phyloP scores from a whole-genome alignment of 2,797 vertebrate genomes.

The Delichon dasypus region DNA sequence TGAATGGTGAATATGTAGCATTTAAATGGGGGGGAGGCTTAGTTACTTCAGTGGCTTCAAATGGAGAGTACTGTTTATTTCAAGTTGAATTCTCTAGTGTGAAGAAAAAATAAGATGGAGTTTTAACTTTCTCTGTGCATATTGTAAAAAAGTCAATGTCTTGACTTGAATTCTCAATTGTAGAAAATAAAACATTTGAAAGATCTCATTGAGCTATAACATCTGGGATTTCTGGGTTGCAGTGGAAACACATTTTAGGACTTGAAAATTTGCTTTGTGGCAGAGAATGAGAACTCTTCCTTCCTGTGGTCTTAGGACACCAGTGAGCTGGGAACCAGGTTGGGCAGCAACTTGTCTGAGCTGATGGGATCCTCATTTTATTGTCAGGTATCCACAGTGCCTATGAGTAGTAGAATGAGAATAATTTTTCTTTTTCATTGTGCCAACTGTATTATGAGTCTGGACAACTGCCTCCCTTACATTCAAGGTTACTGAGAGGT shows the following conservation, averaged over 20 bases:
- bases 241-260: background rate
- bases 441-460: background rate
- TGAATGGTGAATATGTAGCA: background rate
- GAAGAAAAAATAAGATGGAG: background rate
- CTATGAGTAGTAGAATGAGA: background rate
- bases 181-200: background rate
- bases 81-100: background rate
- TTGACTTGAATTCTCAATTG: background rate
- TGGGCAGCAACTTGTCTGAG: background rate
- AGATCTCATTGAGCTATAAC: background rate
- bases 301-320: background rate
- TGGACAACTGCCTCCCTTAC: background rate
- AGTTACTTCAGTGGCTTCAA: background rate
- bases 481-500: background rate
- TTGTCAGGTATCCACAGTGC: background rate
- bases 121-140: background rate
- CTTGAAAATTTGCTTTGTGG: background rate
- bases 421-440: background rate
- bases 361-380: background rate
- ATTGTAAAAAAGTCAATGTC: background rate
- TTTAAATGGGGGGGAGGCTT: background rate
- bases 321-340: fast-evolving
- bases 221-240: background rate
- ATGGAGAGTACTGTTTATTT: background rate
- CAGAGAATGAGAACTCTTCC: background rate